phyloP scores from a whole-genome alignment of 2,888 invertebrate species.

The Dryadula phaetusa region DNA sequence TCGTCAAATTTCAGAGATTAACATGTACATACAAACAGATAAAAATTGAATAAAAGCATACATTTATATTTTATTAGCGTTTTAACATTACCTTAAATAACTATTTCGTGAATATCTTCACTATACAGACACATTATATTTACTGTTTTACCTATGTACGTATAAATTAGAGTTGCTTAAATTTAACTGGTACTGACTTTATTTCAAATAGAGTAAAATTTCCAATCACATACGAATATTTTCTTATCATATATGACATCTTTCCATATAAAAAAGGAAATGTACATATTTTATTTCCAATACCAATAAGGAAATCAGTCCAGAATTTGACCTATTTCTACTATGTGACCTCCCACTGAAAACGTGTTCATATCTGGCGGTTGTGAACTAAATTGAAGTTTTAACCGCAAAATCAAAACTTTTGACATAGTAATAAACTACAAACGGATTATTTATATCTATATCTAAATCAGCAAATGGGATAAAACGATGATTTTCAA shows the following conservation, averaged over 20 bases:
- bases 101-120: too few species aligned
- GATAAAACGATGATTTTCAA: too few species aligned
- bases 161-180: too few species aligned
- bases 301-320: not conserved
- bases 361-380: constrained; percentile 3
- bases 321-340: constrained; percentile 8
- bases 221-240: not conserved
- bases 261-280: not conserved
- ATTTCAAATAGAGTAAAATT: too few species aligned
- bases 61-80: too few species aligned
- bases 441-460: not conserved
- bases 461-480: not conserved
- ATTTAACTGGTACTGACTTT: too few species aligned
- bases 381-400: constrained; percentile 13
- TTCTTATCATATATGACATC: not conserved
- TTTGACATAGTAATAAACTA: not conserved
- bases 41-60: too few species aligned
- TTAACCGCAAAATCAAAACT: constrained; percentile 4
- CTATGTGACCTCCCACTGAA: constrained; percentile 6
- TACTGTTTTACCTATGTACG: too few species aligned
- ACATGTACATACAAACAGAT: too few species aligned
- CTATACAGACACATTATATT: too few species aligned
- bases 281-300: not conserved
- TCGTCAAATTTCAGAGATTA: too few species aligned
- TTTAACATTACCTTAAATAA: too few species aligned